Evolutionary conservation across 1,140 invertebrate genomes (phyloP).

Genomic region (Ceratina australensis): DNA sequence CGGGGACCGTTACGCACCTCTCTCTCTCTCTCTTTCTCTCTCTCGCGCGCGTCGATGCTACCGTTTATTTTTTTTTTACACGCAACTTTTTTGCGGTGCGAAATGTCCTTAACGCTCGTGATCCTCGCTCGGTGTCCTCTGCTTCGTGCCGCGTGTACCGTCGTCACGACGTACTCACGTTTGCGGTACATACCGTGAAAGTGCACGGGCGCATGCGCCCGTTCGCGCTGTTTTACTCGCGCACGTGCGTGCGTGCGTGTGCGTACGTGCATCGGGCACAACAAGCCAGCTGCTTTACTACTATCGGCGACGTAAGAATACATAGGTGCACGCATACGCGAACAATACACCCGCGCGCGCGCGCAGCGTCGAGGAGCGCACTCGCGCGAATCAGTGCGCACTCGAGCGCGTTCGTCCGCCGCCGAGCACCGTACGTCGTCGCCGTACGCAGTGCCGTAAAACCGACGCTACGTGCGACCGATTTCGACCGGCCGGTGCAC

Average conservation of each 20-base stretch:
- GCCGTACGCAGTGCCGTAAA: constrained; percentile 56
- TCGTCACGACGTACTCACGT: constrained; percentile 50
- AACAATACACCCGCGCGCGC: constrained; percentile 45
- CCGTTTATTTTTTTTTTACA: no score
- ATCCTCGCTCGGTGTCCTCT: no score
- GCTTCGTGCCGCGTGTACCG: constrained; percentile 54
- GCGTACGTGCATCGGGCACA: constrained; percentile 17
- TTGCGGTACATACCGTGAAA: constrained; percentile 58
- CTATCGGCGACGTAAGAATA: constrained; percentile 1
- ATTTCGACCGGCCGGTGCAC: constrained; percentile 38
- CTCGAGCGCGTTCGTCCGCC: constrained; percentile 54
- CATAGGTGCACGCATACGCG: no score
- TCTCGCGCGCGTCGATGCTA: constrained; percentile 42
- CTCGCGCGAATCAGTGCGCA: constrained; percentile 58
- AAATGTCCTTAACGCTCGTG: no score
- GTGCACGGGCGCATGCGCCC: constrained; percentile 42
- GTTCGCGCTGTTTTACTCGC: constrained; percentile 16
- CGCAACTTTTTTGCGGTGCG: no score
- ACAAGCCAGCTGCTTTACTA: constrained; percentile 40
- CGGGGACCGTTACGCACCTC: constrained; percentile 61
- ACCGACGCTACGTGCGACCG: constrained; percentile 29
- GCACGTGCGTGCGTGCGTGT: constrained; percentile 54
- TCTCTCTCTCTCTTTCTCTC: no score
- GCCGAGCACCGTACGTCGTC: constrained; percentile 47
- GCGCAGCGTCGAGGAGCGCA: constrained; percentile 8